Evolutionary conservation across 2,113 vertebrate genomes (phyloP), one percentile per base, ranked within the genome.

Genomic region (Pollimyrus isidori): DNA sequence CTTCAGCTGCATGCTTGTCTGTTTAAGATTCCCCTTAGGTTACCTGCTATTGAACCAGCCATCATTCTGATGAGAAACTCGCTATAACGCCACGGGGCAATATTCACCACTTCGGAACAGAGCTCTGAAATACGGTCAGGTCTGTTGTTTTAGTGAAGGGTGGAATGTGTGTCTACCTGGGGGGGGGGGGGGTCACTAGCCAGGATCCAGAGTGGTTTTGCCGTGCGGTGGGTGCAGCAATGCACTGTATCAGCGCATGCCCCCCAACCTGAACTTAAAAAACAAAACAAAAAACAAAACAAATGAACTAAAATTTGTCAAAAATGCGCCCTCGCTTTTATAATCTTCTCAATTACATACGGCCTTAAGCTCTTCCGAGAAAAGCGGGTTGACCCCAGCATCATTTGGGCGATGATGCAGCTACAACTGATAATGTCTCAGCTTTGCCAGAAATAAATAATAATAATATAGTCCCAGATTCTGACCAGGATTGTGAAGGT

Each of bases 1-100:
- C 87, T 56, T 30, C 73, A 15, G 85, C 90, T 90, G 88, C 91
- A 88, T 89, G 92, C 87, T 89, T 91, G 91, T 91, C 92, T 89
- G 73, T 84, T 46, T 92, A 92, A 92, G 91, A 94, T 91, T 91
- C 90, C 88, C 90, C 49, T 30, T 30, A 58, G 92, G 90, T 90
- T n/a, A 88, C 35, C 17, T 45, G 52, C 10, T 48, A 42, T 42
- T n/a, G 50, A 89, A 58, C 50, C 35, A 45, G 35, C 50, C 21
- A 19, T 58, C 26, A 26, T 46, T 42, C 26, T 26, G 30, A 89
- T 83, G 26, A 53, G 17, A 87, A 30, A 42, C 50, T 53, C 49
- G 9, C 46, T 10, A 52, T 52, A 46, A 17, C 26, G 21, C 49
- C 56, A 39, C 21, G 7, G 7, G 85, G 26, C 50, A 4, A 39